Evolutionary conservation across 2,888 invertebrate species (phyloP), one percentile per base, ranked within the genome.

Genomic region (Thereva nobilitata): DNA sequence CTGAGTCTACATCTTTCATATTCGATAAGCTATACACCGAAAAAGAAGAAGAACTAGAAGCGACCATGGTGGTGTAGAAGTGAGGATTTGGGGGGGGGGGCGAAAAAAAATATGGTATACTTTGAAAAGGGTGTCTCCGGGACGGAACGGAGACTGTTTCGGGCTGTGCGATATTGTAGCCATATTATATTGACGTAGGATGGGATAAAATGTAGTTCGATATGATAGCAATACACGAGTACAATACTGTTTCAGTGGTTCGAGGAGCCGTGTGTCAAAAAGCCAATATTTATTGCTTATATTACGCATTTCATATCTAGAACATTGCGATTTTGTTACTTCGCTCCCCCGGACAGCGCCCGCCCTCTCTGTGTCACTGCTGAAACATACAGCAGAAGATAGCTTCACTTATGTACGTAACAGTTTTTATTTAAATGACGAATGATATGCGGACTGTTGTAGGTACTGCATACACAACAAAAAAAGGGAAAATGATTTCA

Each of bases 221-320:
- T 59, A 59, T 59, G 37, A 59, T 59, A 37, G 59, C 45, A 47
- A 59, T 23, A 23, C 23, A 23, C 23, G 23, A 23, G 23, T 59
- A 59, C 59, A 59, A 49, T 49, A 49, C 37, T 47, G 42, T 56
- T 56, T 23, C 10, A 23, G 42, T 47, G 8, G 59, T 12, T 40
- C 12, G 59, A 37, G 37, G 40, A 49, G 49, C 40, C 23, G 23
- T 59, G 37, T 45, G 47, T 38, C 45, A 49, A 45, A 59, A 38
- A 59, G 59, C 35, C 59, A 49, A 59, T 59, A 59, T 59, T 59
- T 59, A 59, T 59, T 59, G 59, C 59, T 10, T 41, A 49, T 59
- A 52, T 35, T 47, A 59, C 49, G 38, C 47, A 59, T 47, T 47
- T 59, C 47, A 59, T 59, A 59, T 59, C 59, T 49, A 45, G 59